Evolutionary conservation across 2,797 vertebrate species (phyloP).

Genomic region (Crax fasciolata): DNA sequence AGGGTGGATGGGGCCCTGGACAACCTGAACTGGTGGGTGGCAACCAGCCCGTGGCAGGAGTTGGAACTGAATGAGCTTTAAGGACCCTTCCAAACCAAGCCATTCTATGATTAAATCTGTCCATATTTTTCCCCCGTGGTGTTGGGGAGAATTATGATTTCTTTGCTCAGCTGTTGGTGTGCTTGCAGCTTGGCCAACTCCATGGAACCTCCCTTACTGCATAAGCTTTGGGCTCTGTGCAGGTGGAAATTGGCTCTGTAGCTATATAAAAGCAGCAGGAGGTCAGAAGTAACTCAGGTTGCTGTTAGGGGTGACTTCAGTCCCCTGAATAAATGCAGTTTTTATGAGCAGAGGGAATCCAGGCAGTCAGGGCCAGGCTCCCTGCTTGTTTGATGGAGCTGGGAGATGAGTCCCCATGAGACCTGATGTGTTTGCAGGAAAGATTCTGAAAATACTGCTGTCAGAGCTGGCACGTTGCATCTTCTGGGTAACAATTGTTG

Average conservation of each 20-base stretch:
- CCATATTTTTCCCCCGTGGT: rapidly evolving
- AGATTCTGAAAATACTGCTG: not conserved
- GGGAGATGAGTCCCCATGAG: not conserved
- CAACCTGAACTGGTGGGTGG: too few species aligned
- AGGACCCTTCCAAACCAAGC: too few species aligned
- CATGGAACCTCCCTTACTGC: not conserved
- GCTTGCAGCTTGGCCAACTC: not conserved
- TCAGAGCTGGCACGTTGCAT: not conserved
- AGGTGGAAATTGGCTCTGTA: rapidly evolving
- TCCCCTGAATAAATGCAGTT: not conserved
- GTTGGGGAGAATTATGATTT: rapidly evolving
- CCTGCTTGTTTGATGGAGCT: not conserved
- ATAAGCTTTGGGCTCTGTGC: rapidly evolving
- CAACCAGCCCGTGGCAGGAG: too few species aligned
- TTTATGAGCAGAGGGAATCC: not conserved
- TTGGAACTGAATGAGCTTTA: too few species aligned
- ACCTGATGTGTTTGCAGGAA: not conserved
- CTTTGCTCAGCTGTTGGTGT: not conserved
- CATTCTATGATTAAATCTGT: not conserved
- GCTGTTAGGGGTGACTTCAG: not conserved
- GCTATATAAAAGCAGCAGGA: not conserved
- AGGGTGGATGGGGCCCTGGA: too few species aligned
- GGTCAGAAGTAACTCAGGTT: not conserved
- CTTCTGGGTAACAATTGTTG: not conserved
- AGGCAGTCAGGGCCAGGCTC: not conserved